Base-by-base conservation (phyloP, 2,888 invertebrate species). In the Hermaeophaga mercurialis region DNA sequence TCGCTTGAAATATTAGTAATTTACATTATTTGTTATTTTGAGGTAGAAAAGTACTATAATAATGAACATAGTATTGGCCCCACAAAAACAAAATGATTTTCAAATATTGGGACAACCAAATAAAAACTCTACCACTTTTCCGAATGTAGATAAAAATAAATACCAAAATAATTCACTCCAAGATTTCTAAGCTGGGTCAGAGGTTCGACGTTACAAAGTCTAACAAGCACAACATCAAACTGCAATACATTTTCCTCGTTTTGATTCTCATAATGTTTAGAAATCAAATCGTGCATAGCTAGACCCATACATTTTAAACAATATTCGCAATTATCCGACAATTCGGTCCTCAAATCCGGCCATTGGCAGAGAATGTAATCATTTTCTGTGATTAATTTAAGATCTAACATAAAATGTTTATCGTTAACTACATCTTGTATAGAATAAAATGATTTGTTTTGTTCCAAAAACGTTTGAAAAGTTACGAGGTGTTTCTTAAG, bases 231-330 rank as follows among this genome's bases (percentile, higher is more conserved):
- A 46, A 77, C 68, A 1, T 79, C 79, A 6, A 34, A 43, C 12
- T 19, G 12, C 15, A 52, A 11, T 15, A n/a, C 79, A 73, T 79
- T 78, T 67, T 79, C 79, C 46, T 79, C 74, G 65, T 60, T 65
- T 12, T 57, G 56, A 18, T 62, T 39, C 9, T 54, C 47, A 47
- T 59, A 62, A 49, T 74, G 75, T 79, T 82, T 76, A 31, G 68
- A 75, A 31, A 76, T 69, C 59, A 85, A 86, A 81, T 91, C 87
- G 79, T 94, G 89, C 80, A 94, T 86, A 45, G 91, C 91, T 59
- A 90, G 80, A 43, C 90, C 90, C 52, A 94, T 75, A 54, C 88
- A 85, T 49, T 84, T 82, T 43, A 95, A 78, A 11, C 87, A 84
- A 49, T 80, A 79, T 56, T 85, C 83, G 0, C 94, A 89, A 57